Evolutionary conservation across 2,113 vertebrate species (phyloP), one percentile per base, ranked within the genome.

Genomic region (Isichthys henryi): DNA sequence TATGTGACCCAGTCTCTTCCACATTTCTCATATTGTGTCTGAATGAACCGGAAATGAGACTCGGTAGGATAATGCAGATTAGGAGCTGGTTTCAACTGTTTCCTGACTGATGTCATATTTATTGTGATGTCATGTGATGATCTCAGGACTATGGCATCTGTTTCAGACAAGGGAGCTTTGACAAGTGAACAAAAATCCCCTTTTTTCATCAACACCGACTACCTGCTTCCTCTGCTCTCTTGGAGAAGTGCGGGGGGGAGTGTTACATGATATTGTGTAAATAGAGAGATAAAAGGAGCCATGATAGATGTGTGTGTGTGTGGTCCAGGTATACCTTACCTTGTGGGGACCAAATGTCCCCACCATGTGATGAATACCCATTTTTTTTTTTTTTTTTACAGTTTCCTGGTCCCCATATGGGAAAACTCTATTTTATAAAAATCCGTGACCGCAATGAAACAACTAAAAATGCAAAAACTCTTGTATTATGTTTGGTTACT

Each of bases 201-300:
- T 9, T 9, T 52, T 88, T 17, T 90, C 53, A 83, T n/a, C 89
- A 84, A 92, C 80, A 88, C 86, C 39, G 58, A 85, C 88, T 21
- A 89, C 88, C 56, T 46, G 88, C 88, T 90, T 93, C 91, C 91
- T 92, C 88, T 90, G 87, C 86, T 90, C 86, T 90, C 58, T 21
- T 35, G 66, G 15, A 45, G 43, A n/a, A 90, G 56, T 62, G 5
- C 3, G 52, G 88, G 80, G 46, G 80, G 88, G 27, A n/a, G 21
- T 19, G 2, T 84, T n/a, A 39, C 23, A 39, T 58, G 82, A 88
- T 50, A 80, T 70, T 74, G 10, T 49, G n/a, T 43, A 45, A 74
- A 83, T 50, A 88, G 19, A 50, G 23, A 70, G 17, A 46, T 56
- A 19, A 50, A 56, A 45, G 82, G 58, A 70, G 19, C 46, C 46